These are phyloP conservation scores for Drosophila phalerata DNA, from an alignment of 2,888 invertebrate genomes.

Conservation along the genomic window DNA sequence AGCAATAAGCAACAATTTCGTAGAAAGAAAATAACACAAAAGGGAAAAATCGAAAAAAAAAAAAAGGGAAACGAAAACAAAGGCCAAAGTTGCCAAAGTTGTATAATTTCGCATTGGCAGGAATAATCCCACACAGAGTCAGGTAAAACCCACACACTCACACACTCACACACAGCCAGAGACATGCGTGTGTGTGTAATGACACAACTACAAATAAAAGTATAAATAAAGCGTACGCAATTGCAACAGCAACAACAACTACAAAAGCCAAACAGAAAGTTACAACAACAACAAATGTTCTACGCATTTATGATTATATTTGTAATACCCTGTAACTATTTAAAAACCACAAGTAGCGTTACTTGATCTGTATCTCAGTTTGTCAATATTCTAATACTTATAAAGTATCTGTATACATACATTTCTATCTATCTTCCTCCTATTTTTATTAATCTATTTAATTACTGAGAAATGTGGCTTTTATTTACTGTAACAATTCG, in stretches of 20 bases:
- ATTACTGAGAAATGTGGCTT: too few relatives aligned
- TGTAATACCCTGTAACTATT: conserved; percentile 35
- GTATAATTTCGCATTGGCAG: conserved; percentile 79
- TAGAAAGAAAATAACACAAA: conserved; percentile 51
- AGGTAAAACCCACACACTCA: conserved; percentile 66
- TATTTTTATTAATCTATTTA: background rate
- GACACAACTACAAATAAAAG: conserved; percentile 21
- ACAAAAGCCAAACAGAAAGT: conserved; percentile 32
- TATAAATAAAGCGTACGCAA: conserved; percentile 14
- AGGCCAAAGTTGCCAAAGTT: conserved; percentile 69
- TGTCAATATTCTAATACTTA: too few relatives aligned
- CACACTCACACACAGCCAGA: conserved; percentile 16
- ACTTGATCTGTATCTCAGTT: background rate
- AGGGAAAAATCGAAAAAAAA: conserved; percentile 27
- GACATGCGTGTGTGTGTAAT: conserved; percentile 27
- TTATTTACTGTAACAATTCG: too few relatives aligned
- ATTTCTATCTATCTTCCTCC: background rate
- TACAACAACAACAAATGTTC: conserved; percentile 27
- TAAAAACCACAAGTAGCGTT: too few relatives aligned
- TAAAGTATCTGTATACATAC: background rate
- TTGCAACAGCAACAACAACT: conserved; percentile 45
- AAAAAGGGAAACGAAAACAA: conserved; percentile 45
- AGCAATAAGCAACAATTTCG: conserved; percentile 78
- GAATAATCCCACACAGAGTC: conserved; percentile 74
- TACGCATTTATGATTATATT: conserved; percentile 65